Conservation (phyloP, 2,797 vertebrate species). For the Carcharodon carcharias region DNA sequence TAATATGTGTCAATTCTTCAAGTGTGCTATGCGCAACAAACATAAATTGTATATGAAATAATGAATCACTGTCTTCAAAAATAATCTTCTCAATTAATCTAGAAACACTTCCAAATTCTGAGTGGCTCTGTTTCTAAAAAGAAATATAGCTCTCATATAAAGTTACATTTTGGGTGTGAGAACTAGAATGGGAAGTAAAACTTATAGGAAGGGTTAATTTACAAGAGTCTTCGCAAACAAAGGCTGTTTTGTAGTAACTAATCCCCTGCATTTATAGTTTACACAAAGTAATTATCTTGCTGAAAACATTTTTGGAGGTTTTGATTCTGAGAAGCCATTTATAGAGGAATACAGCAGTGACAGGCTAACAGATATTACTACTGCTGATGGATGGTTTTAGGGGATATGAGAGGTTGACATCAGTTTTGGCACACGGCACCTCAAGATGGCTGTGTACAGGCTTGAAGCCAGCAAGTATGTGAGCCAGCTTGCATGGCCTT, state of each 20-base stretch:
- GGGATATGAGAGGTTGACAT: constrained; percentile 41
- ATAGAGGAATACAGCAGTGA: constrained; percentile 34
- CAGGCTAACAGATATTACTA: constrained; percentile 37
- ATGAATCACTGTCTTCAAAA: not conserved
- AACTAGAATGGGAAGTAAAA: not conserved
- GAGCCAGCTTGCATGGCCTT: constrained; percentile 23
- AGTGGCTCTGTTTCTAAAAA: not conserved
- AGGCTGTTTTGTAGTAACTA: constrained; percentile 31
- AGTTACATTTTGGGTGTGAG: constrained; percentile 9
- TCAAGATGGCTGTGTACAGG: constrained; percentile 38
- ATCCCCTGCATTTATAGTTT: constrained; percentile 33
- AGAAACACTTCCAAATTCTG: not conserved
- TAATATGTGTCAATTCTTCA: not conserved
- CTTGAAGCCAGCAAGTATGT: constrained; percentile 40
- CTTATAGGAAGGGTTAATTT: constrained; percentile 28
- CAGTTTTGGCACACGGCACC: constrained; percentile 38
- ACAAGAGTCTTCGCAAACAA: constrained; percentile 22
- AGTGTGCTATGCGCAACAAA: not conserved
- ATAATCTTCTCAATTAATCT: not conserved
- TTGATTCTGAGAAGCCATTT: constrained; percentile 23
- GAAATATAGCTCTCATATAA: not conserved
- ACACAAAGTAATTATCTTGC: constrained; percentile 26
- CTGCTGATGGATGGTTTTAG: constrained; percentile 41
- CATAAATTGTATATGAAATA: not conserved
- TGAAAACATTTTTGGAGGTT: constrained; percentile 34